Base-by-base conservation (phyloP, 1,140 invertebrate genomes). In the Nilaparvata lugens region DNA sequence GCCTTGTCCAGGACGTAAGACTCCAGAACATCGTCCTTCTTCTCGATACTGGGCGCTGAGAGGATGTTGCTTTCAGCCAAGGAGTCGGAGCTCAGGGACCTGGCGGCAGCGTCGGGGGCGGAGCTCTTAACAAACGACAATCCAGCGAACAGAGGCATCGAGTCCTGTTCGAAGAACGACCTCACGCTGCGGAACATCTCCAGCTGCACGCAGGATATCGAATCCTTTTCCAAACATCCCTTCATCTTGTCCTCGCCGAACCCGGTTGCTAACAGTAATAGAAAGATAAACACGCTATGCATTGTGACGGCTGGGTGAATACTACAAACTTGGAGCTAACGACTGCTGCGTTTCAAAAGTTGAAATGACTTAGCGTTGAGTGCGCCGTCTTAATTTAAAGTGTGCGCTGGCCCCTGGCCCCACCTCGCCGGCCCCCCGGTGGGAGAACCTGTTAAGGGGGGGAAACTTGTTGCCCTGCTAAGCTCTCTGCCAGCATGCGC, bases 181-280 rank as follows among this genome's bases (percentile, higher is more conserved):
- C 78, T 80, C 4, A 80, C 79, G 64, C 75, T 77, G 25, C 81
- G 74, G 73, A 77, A 84, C 45, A 84, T 68, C 68, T 78, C 75
- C 64, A 80, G 75, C 70, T 85, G 83, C 52, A 85, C 70, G 72
- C 83, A 85, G 55, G 80, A 80, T 58, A 85, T 83, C 58, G 83
- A 84, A 73, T 85, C 83, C 66, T 81, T 75, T 61, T 77, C 72
- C 23, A 84, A 71, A 65, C 83, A 84, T 59, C 81, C 76, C 57
- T 79, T 72, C 45, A 78, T 19, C 21, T 48, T 48, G 11, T 48
- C 45, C 21, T 48, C 45, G 9, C 45, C 45, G 11, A 48, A 48
- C 2, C 45, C 45, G 21, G 45, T 48, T 9, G 45, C 45, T 19
- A 48, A 23, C 16, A 48, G 45, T 48, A 48, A 48, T 16, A 48